Percentiles rank a stretch among this genome's conserved stretches.
These are phyloP conservation scores for Tetrao urogallus DNA, from an alignment of 2,113 vertebrate genomes.

Conservation along the genomic window DNA sequence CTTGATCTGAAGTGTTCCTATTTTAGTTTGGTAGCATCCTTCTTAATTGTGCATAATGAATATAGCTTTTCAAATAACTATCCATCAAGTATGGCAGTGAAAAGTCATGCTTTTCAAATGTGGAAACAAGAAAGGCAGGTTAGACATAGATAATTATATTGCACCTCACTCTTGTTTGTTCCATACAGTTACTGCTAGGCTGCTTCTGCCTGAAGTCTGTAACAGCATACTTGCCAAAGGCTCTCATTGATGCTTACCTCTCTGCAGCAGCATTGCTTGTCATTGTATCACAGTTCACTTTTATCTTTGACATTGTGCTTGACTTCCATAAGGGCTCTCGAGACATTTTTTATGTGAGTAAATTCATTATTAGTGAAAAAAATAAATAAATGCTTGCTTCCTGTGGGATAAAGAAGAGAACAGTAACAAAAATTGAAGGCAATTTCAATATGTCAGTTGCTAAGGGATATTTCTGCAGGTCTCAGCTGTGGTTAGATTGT, in stretches of 20 bases:
- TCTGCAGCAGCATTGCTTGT: slow-evolving; percentile 54
- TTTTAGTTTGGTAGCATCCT: neutral
- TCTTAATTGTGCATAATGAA: neutral
- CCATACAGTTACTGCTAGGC: slow-evolving; percentile 58
- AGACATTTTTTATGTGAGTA: slow-evolving; percentile 74
- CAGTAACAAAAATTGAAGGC: neutral
- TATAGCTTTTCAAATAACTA: neutral
- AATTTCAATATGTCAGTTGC: neutral
- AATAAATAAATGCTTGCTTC: neutral
- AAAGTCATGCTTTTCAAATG: neutral
- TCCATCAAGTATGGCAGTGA: neutral
- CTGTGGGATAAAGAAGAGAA: neutral
- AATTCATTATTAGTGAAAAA: neutral
- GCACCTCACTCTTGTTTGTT: neutral
- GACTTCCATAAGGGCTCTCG: slow-evolving; percentile 56
- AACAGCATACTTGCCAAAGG: slow-evolving; percentile 51
- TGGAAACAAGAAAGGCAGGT: neutral
- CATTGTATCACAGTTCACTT: slow-evolving; percentile 66
- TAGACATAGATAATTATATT: neutral
- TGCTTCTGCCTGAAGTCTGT: slow-evolving; percentile 64
- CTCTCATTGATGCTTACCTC: slow-evolving; percentile 60
- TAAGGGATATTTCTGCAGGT: neutral
- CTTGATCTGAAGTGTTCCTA: neutral
- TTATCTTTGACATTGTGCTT: slow-evolving; percentile 59
- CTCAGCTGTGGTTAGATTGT: neutral